Conservation (phyloP, 2,113 vertebrate species). For the Isichthys henryi region DNA sequence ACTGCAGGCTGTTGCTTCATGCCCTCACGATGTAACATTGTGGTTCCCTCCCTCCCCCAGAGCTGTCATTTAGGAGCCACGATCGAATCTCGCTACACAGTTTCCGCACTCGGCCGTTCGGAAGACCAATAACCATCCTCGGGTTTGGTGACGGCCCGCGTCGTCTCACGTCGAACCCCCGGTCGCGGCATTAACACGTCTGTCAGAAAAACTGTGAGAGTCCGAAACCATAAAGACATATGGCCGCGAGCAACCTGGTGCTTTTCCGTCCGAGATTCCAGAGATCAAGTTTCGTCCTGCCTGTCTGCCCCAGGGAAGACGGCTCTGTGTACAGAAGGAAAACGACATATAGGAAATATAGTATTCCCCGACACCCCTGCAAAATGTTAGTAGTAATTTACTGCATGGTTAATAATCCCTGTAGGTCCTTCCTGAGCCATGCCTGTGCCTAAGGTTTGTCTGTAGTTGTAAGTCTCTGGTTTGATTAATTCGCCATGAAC, state of each 20-base stretch:
- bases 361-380: not conserved
- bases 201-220: not conserved
- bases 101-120: not conserved
- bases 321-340: not conserved
- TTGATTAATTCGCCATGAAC: constrained; percentile 21
- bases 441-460: not conserved
- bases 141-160: not conserved
- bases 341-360: not conserved
- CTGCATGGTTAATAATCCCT: not conserved
- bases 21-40: too few species aligned
- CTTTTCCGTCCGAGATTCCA: not conserved
- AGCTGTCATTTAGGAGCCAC: not conserved
- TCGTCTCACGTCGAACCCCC: not conserved
- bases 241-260: not conserved
- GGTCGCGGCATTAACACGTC: not conserved
- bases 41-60: not conserved
- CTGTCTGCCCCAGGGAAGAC: not conserved
- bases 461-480: not conserved
- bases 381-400: not conserved
- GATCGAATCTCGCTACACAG: not conserved
- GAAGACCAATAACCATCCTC: not conserved
- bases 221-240: not conserved
- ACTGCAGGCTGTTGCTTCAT: not conserved
- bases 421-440: not conserved
- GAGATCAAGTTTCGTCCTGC: constrained; percentile 11